Percentiles rank a stretch among this genome's conserved stretches.
phyloP scores from a whole-genome alignment of 2,888 invertebrate genomes.

The Pollenia angustigena region DNA sequence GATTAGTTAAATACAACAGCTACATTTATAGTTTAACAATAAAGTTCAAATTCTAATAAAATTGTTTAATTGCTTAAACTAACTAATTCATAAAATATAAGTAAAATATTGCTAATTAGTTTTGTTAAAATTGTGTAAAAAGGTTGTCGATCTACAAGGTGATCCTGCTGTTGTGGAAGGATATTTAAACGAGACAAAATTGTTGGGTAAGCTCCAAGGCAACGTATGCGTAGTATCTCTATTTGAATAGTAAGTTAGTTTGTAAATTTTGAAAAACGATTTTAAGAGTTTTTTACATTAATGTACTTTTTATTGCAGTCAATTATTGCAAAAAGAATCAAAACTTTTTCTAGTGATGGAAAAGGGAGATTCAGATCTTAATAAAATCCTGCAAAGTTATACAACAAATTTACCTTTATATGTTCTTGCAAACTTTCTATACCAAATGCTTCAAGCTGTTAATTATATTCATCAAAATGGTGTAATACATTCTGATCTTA shows the following conservation, averaged over 20 bases:
- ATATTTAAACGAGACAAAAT: conserved; percentile 94
- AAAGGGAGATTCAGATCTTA: conserved; percentile 95
- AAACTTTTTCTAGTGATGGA: conserved; percentile 95
- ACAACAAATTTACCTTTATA: conserved; percentile 88
- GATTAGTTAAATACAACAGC: too few species aligned
- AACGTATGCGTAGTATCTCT: conserved; percentile 93
- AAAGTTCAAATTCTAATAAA: too few species aligned
- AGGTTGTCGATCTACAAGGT: conserved; percentile 91
- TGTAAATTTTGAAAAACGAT: background rate
- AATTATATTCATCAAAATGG: conserved; percentile 95
- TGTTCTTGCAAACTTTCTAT: conserved; percentile 94
- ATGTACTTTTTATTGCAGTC: conserved; percentile 85
- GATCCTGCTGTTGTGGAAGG: conserved; percentile 90
- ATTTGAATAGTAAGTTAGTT: conserved; percentile 91
- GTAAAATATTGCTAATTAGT: background rate
- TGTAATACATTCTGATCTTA: conserved; percentile 97
- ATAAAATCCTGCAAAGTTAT: conserved; percentile 88
- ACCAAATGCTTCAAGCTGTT: conserved; percentile 96
- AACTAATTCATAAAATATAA: too few species aligned
- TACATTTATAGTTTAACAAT: too few species aligned
- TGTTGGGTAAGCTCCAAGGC: conserved; percentile 92
- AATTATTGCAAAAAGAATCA: conserved; percentile 87
- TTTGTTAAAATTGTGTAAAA: conserved; percentile 84
- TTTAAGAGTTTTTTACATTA: background rate
- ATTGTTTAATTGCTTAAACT: too few species aligned